Conservation (phyloP, 2,888 invertebrate genomes). For the Eupithecia abbreviata region DNA sequence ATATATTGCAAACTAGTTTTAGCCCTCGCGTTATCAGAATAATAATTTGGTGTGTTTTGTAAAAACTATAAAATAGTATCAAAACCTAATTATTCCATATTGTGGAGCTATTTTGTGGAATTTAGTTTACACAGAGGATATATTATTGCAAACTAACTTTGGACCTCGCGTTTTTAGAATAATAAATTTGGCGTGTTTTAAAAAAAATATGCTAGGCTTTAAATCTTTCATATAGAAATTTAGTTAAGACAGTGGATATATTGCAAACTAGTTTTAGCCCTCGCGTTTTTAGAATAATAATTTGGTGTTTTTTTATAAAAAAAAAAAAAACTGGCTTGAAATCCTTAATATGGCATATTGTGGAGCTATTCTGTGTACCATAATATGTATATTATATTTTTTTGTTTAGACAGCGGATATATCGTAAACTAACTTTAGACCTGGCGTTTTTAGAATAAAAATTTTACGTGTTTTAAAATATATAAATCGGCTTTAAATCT, state of each 20-base stretch:
- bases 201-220: too few species aligned
- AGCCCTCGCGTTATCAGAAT: background rate
- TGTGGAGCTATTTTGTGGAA: constrained; percentile 4
- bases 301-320: background rate
- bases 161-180: background rate
- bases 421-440: background rate
- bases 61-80: background rate
- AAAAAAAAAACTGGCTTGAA: too few species aligned
- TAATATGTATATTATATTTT: too few species aligned
- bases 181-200: background rate
- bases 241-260: background rate
- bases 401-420: background rate
- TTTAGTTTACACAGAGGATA: background rate
- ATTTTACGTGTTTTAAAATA: too few species aligned
- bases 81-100: too few species aligned
- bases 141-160: background rate
- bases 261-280: background rate
- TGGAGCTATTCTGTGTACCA: background rate
- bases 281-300: background rate
- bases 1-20: background rate
- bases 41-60: background rate
- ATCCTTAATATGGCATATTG: too few species aligned
- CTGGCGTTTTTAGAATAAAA: background rate
- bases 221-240: background rate
- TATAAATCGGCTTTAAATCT: too few species aligned